phyloP scores from a whole-genome alignment of 2,888 invertebrate genomes.

The Cerastis leucographa region DNA sequence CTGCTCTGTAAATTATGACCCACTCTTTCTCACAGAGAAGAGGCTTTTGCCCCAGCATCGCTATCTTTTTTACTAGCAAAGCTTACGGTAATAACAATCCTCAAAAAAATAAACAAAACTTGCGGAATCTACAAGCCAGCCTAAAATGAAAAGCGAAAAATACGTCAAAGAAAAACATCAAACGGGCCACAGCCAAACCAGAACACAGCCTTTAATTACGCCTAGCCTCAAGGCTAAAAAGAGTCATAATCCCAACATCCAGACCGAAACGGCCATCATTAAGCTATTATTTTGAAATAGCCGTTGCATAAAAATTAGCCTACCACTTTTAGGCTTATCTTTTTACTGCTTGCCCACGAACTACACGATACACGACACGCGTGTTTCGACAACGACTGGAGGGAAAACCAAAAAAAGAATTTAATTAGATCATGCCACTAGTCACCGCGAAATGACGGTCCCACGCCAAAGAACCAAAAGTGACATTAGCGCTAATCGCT shows the following conservation, averaged over 20 bases:
- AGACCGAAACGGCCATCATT: conserved; percentile 39
- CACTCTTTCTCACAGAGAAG: not conserved
- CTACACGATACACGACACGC: not conserved
- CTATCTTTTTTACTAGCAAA: not conserved
- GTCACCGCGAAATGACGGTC: not conserved
- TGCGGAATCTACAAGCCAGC: not conserved
- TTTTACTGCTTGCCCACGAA: conserved; percentile 1
- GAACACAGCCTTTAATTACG: conserved; percentile 21
- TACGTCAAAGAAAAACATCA: conserved; percentile 36
- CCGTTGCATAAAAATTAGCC: conserved; percentile 40
- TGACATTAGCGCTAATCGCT: not conserved
- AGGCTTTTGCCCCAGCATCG: not conserved
- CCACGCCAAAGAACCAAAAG: not conserved
- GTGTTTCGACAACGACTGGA: not conserved
- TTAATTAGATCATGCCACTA: not conserved
- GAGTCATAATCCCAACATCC: conserved; percentile 44
- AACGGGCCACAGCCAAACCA: conserved; percentile 6
- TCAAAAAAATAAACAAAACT: not conserved
- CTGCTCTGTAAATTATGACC: not conserved
- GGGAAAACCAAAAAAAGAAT: not conserved
- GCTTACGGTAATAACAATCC: not conserved
- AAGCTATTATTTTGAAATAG: conserved; percentile 40
- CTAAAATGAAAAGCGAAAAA: conserved; percentile 28
- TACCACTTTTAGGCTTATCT: conserved; percentile 28
- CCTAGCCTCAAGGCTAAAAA: conserved; percentile 31